Evolutionary conservation across 2,797 vertebrate species (phyloP), one percentile per base, ranked within the genome.

Genomic region (Lagocephalus sceleratus): DNA sequence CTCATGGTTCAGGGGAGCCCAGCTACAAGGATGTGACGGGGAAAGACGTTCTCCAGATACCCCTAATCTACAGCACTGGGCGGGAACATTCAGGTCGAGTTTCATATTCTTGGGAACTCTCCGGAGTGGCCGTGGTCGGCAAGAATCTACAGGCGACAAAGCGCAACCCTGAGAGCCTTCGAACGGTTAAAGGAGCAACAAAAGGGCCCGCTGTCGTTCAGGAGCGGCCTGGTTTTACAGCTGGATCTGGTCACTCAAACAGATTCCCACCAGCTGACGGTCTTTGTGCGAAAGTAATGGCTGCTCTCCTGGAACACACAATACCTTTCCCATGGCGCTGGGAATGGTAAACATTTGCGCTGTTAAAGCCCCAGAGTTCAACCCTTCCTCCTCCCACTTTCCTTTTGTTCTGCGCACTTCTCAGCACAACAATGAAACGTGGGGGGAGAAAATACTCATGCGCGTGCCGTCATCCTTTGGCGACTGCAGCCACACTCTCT

Each of bases 321-420:
- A 52, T 79, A 75, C 78, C 83, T 87, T 87, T 78, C 65, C 65
- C 76, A 69, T 63, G 71, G 67, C 78, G 57, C 76, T 80, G 87
- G 87, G 86, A 91, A 90, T 50, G 68, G 86, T 82, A 88, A 90
- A 91, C 84, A 91, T 89, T 88, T 86, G 78, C 71, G 72, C 74
- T 68, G 81, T 80, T 65, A 81, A 86, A 79, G 74, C 79, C 79
- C 42, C 32, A 71, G 83, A 85, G 81, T 84, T 75, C 69, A 85
- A 78, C 63, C 80, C 81, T 73, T 65, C 57, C 66, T 51, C 32
- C 53, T 73, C 46, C 61, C 61, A 67, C 61, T 62, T 74, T 72
- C 66, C 68, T 76, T 81, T 86, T 79, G 78, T 88, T 79, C 68
- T 78, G 32, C 5, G 54, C 32, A 60, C 74, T 84, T 85, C 75